Base-by-base conservation (phyloP, 2,797 vertebrate species). In the Amniataba percoides region DNA sequence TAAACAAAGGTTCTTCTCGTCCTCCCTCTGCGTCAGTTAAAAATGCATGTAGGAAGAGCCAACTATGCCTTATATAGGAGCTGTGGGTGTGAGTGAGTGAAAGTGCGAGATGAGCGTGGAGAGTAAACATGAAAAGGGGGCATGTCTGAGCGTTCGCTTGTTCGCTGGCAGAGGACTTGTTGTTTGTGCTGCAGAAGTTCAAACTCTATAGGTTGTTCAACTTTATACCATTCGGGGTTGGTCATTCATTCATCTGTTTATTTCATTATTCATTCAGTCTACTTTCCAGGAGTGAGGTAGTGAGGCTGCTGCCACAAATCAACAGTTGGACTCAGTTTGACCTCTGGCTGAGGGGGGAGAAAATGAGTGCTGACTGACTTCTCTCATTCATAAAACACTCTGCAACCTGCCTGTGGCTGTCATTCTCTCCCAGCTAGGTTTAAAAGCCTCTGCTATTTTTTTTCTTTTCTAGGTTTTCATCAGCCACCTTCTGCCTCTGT, bases 321-420 rank as follows among this genome's bases (percentile, higher is more conserved):
- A 88, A 31, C 78, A 55, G n/a, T 60, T 87, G 85, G 82, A 88
- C 87, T 91, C 75, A 56, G 74, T 67, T 59, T 90, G 91, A 92
- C 90, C 88, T 89, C 61, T 68, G 23, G 66, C 74, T 82, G 5
- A 23, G 7, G 11, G 60, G 68, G 40, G 27, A 67, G 68, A 58
- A 74, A 69, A 64, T 19, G 23, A 81, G 59, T 13, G 0, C 77
- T 56, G 64, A 86, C 53, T 64, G 64, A 74, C 56, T 81, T 58
- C 40, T 46, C 76, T 84, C 85, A 87, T 91, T 92, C 59, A 92
- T 70, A 87, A 89, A 85, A 80, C 42, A 86, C 77, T 84, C 81
- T 71, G n/a, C 73, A 81, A 79, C 5, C 27, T 72, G 74, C 83
- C 71, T 1, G 43, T 66, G 69, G 78, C 74, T 71, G 77, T 76